Evolutionary conservation across 1,140 invertebrate species (phyloP), one percentile per base, ranked within the genome.

Genomic region (Leptinotarsa lineolata): DNA sequence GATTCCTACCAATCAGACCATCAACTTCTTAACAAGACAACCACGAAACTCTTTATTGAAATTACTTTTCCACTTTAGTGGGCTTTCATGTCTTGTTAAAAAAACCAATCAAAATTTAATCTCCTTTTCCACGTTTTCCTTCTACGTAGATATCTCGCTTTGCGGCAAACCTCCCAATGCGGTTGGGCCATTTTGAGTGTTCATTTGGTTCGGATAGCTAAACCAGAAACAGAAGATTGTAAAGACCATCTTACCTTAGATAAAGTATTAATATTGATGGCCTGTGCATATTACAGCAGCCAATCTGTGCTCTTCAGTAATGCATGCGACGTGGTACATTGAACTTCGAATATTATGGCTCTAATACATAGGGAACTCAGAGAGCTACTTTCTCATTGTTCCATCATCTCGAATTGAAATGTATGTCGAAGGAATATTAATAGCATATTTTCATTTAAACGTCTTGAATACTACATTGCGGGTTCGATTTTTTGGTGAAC

Each of bases 301-400:
- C 77, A 78, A 78, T 78, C 74, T 78, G 65, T 69, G 77, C 74
- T 76, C 59, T 54, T 78, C 69, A 71, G 72, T 78, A 76, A 78
- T 78, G 75, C 77, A 78, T 78, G 69, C 24, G 72, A 68, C 61
- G 75, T 72, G 59, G 69, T 72, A 66, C 48, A 54, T n/a, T n/a
- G 48, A 54, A 54, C 16, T 54, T 3, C 6, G 15, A 54, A n/a
- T 18, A 54, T 54, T 39, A 18, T 54, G 48, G 48, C 48, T 16
- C 48, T 54, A 18, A 54, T 54, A 54, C n/a, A 54, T 12, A 3
- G 48, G 13, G 48, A 16, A 18, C 30, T 39, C 8, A 39, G 30
- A 39, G 11, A 39, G 8, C 30, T 39, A 39, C 30, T 39, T 39
- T 39, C 8, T 39, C 30, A 39, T 39, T 39, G 30, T 39, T 39